Conservation (phyloP, 1,140 invertebrate species). For the Drosophila quadrilineata region DNA sequence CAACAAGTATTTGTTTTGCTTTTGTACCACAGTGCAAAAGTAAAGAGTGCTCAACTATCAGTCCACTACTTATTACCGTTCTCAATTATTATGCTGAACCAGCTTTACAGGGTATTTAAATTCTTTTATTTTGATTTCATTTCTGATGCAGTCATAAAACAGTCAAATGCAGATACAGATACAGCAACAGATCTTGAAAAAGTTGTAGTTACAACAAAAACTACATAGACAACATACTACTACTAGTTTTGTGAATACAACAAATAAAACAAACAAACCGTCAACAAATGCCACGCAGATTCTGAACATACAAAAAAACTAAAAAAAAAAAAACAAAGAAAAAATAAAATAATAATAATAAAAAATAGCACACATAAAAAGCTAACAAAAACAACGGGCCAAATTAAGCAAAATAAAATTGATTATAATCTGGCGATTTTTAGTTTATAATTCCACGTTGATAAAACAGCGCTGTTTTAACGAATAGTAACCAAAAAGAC, state of each 20-base stretch:
- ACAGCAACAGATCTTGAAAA: not conserved
- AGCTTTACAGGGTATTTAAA: not conserved
- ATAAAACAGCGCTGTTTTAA: conserved; percentile 10
- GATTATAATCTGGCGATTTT: conserved; percentile 22
- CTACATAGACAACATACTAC: not conserved
- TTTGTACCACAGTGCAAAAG: not conserved
- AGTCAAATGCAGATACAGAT: not conserved
- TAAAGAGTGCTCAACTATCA: not conserved
- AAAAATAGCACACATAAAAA: no score
- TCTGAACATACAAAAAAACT: conserved; percentile 21
- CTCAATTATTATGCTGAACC: not conserved
- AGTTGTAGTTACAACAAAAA: not conserved
- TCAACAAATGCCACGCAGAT: conserved; percentile 6
- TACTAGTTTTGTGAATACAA: conserved; percentile 1
- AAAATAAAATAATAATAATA: conserved; percentile 8
- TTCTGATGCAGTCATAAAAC: conserved; percentile 1
- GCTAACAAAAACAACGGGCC: no score
- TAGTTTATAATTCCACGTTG: conserved; percentile 8
- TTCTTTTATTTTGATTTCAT: conserved; percentile 24
- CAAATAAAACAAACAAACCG: not conserved
- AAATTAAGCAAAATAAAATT: conserved; percentile 16
- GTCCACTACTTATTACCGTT: not conserved
- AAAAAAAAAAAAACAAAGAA: not conserved
- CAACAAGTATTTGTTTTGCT: not conserved
- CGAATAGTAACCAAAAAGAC: not conserved